Evolutionary conservation across 2,888 invertebrate genomes (phyloP).

Genomic region (Alitta virens): DNA sequence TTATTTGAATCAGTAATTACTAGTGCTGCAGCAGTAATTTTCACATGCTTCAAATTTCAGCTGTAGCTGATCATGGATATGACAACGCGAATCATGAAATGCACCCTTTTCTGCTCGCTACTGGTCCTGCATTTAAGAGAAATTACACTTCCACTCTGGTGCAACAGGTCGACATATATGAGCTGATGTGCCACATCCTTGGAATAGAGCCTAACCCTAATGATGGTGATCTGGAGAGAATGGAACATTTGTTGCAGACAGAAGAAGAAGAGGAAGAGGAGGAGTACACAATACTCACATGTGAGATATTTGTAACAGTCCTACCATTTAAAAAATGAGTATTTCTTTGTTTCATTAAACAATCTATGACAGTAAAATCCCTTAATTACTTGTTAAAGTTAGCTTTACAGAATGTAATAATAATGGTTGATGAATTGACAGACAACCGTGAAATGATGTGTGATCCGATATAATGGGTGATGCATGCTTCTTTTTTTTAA

Average conservation of each 20-base stretch:
- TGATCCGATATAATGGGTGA: too few relatives aligned
- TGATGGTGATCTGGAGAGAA: conserved; percentile 43
- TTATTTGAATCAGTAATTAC: too few relatives aligned
- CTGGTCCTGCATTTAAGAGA: conserved; percentile 60
- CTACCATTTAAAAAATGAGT: too few relatives aligned
- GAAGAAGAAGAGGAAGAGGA: background rate
- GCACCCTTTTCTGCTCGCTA: conserved; percentile 72
- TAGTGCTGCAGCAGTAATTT: too few relatives aligned
- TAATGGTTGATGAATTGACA: too few relatives aligned
- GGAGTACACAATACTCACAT: background rate
- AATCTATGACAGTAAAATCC: background rate
- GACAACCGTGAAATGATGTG: too few relatives aligned
- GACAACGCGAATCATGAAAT: conserved; percentile 62
- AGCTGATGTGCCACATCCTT: conserved; percentile 50
- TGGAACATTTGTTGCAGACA: conserved; percentile 15
- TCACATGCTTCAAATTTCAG: too few relatives aligned
- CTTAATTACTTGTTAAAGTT: too few relatives aligned
- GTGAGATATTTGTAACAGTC: background rate
- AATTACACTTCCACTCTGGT: conserved; percentile 37
- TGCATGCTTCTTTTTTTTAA: too few relatives aligned
- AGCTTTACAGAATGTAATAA: too few relatives aligned
- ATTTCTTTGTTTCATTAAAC: background rate
- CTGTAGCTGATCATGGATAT: too few relatives aligned
- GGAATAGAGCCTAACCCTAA: conserved; percentile 43
- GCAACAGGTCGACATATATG: conserved; percentile 52